Evolutionary conservation across 2,113 vertebrate genomes (phyloP).

Genomic region (Silurus asotus): DNA sequence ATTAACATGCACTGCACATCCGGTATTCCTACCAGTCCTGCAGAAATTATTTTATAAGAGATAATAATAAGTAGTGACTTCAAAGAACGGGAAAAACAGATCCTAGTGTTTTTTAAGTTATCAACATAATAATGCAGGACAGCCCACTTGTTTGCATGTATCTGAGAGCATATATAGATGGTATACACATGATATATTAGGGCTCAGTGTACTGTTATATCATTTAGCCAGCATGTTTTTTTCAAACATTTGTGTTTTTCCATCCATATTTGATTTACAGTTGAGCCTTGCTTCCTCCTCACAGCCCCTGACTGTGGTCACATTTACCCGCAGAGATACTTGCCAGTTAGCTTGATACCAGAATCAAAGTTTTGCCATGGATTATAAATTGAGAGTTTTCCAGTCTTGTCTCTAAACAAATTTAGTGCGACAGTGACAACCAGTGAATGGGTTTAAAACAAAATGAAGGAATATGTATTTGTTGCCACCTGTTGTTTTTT

Average conservation of each 20-base stretch:
- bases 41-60: constrained; percentile 16
- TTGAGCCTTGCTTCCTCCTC: constrained; percentile 30
- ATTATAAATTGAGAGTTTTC: neutral
- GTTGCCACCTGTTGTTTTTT: neutral
- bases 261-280: constrained; percentile 35
- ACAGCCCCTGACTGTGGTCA: neutral
- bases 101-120: neutral
- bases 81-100: neutral
- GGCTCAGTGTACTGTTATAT: neutral
- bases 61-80: neutral
- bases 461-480: neutral
- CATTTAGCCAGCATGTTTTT: neutral
- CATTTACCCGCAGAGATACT: neutral
- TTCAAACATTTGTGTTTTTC: constrained; percentile 39
- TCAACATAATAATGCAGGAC: constrained; percentile 4
- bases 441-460: neutral
- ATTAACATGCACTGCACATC: constrained; percentile 39
- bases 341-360: neutral
- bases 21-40: constrained; percentile 27
- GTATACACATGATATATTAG: too few species aligned
- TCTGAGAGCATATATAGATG: neutral
- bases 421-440: neutral
- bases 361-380: neutral
- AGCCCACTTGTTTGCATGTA: neutral
- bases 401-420: neutral